Base-by-base conservation (phyloP, 1,140 invertebrate species). In the Lepidurus couesii region DNA sequence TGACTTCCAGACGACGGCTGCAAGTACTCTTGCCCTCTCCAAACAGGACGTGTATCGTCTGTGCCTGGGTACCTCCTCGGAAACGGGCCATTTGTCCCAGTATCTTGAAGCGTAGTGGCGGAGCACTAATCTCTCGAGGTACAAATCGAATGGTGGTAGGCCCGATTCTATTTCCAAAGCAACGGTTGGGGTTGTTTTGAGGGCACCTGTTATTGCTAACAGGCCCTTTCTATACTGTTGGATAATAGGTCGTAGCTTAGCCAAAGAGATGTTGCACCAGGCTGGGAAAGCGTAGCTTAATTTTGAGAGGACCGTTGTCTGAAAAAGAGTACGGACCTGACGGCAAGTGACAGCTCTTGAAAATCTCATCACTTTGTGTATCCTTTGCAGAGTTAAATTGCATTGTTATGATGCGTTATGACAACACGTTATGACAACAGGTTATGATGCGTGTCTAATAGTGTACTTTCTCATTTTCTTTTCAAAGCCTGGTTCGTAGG, bases 161-260 rank as follows among this genome's bases (percentile, higher is more conserved):
- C 75, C 75, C n/a, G 75, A 34, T 44, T 76, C 75, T 6, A 76
- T 7, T 21, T 76, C 42, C 21, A 76, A 44, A 42, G 44, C 42
- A 1, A 44, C 10, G 6, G 24, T 7, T 43, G 75, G 75, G 42
- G 75, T 26, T 42, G 75, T 76, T 8, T 11, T 21, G 7, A 26
- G 4, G 42, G 42, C 75, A 0, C 75, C 75, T 44, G 75, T 7
- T 13, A 76, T 76, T 2, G 75, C 42, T 21, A 76, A 44, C 75
- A 76, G n/a, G 5, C 42, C 75, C 75, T 44, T 42, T 44, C 75
- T 26, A n/a, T 44, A 76, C 42, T 44, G 42, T 10, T 42, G n/a
- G 10, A 0, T 42, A 21, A 42, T 24, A 3, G 75, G 75, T n/a
- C 44, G 42, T 43, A 76, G 42, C n/a, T 42, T 43, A n/a, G 21